Evolutionary conservation across 2,888 invertebrate species (phyloP), one percentile per base, ranked within the genome.

Genomic region (Noctua fimbriata): DNA sequence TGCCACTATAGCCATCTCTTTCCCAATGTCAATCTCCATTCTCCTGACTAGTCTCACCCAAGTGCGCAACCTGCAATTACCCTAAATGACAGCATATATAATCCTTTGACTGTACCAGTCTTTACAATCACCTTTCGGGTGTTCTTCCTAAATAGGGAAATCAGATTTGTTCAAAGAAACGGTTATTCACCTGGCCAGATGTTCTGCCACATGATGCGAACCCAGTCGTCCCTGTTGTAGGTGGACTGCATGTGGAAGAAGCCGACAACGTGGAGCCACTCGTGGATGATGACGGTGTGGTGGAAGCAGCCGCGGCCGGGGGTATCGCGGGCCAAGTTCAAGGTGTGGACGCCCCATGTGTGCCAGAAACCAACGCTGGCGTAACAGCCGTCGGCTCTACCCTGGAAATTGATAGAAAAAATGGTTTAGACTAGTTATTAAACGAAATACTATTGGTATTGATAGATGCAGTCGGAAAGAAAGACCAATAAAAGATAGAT

Each of bases 161-260:
- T 21, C 5, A 32, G 10, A n/a, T 10, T 32, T 65, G 7, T 63
- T 18, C 18, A 36, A 52, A 36, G 2, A 44, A 86, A 78, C 24
- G 1, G 6, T 18, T 49, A 58, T 36, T 76, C 83, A 97, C 98
- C 97, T 76, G 93, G 90, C 79, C 94, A 89, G 47, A 98, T 97
- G 90, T 98, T 98, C 52, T 97, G 97, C 97, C 97, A 98, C 86
- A 97, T 94, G 83, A 98, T 98, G 81, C 96, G 97, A 1, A 98
- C 98, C 90, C 97, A 94, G 60, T 89, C 72, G 74, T 94, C 88
- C 16, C 94, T 89, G 84, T 92, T 86, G 87, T 93, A 67, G 0
- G 94, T 93, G 74, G 93, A 92, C 85, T 94, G 94, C 94, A 94
- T 94, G 88, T 94, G 94, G 78, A 90, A 87, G 90, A 94, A 94